These are phyloP conservation scores for Sandelia bainsii DNA, from an alignment of 2,797 vertebrate genomes.

Conservation along the genomic window DNA sequence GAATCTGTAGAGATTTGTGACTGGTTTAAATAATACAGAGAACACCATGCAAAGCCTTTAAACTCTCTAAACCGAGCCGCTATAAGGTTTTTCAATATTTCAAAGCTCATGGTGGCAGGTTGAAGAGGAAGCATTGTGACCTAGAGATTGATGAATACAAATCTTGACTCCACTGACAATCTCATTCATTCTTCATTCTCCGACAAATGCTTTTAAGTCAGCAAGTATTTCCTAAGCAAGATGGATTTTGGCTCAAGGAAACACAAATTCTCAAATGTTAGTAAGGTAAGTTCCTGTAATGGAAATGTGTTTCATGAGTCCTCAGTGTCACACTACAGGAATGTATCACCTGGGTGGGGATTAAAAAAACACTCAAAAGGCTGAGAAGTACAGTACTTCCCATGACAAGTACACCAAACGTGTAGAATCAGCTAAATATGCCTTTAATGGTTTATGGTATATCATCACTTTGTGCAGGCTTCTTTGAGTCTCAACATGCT, in stretches of 20 bases:
- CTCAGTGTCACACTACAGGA: neutral
- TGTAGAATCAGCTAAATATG: neutral
- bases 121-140: neutral
- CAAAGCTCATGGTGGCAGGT: neutral
- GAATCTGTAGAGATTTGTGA: slow-evolving; percentile 18
- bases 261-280: neutral
- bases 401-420: neutral
- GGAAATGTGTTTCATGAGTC: neutral
- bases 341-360: neutral
- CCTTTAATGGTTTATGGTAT: neutral
- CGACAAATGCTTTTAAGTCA: neutral
- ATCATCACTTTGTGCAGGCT: neutral
- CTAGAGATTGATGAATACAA: neutral
- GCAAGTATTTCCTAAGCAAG: neutral
- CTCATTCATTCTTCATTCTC: neutral
- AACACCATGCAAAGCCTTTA: slow-evolving; percentile 9
- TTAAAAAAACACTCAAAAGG: neutral
- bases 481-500: too few species aligned
- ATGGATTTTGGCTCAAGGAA: neutral
- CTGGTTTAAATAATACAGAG: slow-evolving; percentile 12
- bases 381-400: neutral
- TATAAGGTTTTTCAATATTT: slow-evolving; percentile 12
- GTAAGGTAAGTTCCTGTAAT: neutral
- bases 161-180: neutral
- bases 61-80: neutral